phyloP scores from a whole-genome alignment of 2,797 vertebrate genomes.

The Amblyraja radiata region DNA sequence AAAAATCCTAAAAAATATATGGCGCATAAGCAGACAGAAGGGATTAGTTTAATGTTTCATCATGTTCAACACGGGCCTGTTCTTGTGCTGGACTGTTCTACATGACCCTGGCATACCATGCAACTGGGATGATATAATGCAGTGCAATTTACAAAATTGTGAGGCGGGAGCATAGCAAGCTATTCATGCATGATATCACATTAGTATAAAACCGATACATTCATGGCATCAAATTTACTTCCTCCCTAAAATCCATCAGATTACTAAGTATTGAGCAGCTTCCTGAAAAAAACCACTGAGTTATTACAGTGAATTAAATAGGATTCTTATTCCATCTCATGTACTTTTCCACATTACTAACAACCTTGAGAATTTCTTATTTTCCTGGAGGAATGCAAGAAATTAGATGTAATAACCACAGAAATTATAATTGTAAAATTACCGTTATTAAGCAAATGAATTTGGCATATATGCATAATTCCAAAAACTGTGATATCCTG shows the following conservation, averaged over 20 bases:
- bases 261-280: neutral
- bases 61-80: too few species aligned
- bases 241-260: neutral
- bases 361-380: neutral
- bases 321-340: neutral
- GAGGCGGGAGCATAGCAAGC: neutral
- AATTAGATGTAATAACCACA: slow-evolving; percentile 20
- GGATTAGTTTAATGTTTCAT: neutral
- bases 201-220: neutral
- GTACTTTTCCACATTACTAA: slow-evolving; percentile 18
- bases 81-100: too few species aligned
- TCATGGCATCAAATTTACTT: neutral
- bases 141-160: neutral
- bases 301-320: neutral
- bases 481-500: neutral
- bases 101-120: too few species aligned
- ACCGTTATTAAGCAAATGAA: slow-evolving; percentile 35
- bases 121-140: too few species aligned
- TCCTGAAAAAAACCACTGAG: neutral
- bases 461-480: slow-evolving; percentile 5
- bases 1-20: too few species aligned
- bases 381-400: neutral
- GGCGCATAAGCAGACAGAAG: too few species aligned
- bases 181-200: neutral
- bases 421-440: slow-evolving; percentile 15